Percentiles rank a stretch among this genome's conserved stretches.
phyloP scores from a whole-genome alignment of 2,113 vertebrate genomes.

The Galemys pyrenaicus region DNA sequence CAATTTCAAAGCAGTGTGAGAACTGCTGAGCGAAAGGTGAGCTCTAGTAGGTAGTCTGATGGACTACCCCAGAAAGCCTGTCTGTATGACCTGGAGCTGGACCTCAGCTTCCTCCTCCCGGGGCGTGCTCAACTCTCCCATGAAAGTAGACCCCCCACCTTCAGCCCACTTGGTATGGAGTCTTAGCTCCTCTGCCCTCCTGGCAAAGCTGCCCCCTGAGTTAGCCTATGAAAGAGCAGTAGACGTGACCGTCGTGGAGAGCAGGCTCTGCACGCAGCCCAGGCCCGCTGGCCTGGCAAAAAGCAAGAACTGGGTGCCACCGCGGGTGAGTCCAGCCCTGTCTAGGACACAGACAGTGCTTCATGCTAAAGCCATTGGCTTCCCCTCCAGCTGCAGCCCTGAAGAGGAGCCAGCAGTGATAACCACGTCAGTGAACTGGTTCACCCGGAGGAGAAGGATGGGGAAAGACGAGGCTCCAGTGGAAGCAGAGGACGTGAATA shows the following conservation, averaged over 20 bases:
- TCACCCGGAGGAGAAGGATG: not conserved
- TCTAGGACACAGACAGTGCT: not conserved
- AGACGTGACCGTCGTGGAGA: not conserved
- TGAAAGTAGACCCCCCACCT: not conserved
- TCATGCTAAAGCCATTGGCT: not conserved
- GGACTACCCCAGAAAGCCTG: not conserved
- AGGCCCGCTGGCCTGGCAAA: not conserved
- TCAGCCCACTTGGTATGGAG: fast-evolving
- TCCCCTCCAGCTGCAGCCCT: not conserved
- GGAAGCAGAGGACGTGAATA: not conserved
- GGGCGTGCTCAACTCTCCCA: fast-evolving
- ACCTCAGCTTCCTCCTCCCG: too few relatives aligned
- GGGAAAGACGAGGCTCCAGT: too few relatives aligned
- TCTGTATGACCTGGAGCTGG: not conserved
- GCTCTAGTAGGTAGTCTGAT: too few relatives aligned
- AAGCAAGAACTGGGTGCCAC: not conserved
- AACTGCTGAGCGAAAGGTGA: not conserved
- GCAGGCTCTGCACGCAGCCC: not conserved
- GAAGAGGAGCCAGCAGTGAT: not conserved
- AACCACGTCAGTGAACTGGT: not conserved
- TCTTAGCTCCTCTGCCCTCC: not conserved
- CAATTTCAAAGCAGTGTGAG: not conserved
- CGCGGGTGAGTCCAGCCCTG: not conserved
- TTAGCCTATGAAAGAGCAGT: fast-evolving
- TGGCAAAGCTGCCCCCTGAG: not conserved